Conservation (phyloP, 2,113 vertebrate species). For the Empidonax alnorum region DNA sequence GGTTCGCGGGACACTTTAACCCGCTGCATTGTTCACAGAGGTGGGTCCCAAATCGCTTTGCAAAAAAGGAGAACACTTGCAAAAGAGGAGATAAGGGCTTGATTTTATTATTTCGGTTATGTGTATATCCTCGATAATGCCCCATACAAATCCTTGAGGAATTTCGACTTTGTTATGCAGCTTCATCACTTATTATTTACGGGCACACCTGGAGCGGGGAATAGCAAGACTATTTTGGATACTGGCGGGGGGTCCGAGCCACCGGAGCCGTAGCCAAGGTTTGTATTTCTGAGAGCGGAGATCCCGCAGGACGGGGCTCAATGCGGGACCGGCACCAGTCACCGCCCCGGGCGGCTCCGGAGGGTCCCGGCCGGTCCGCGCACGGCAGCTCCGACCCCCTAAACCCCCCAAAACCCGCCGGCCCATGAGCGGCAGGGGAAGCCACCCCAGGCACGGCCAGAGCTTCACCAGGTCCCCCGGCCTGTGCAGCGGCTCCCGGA, state of each 20-base stretch:
- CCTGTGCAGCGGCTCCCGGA: not conserved
- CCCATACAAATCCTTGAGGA: not conserved
- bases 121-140: not conserved
- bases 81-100: slow-evolving; percentile 33
- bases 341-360: not conserved
- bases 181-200: not conserved
- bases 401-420: not conserved
- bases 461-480: not conserved
- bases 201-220: slow-evolving; percentile 7
- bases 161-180: not conserved
- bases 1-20: slow-evolving; percentile 60
- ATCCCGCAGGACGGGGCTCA: not conserved
- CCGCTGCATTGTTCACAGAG: slow-evolving; percentile 65
- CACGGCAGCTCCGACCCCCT: not conserved
- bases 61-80: not conserved
- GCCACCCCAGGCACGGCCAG: not conserved
- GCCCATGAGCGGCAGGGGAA: not conserved
- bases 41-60: slow-evolving; percentile 12
- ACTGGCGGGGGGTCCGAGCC: not conserved
- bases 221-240: not conserved
- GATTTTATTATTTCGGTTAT: slow-evolving; percentile 29
- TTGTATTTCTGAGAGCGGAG: not conserved
- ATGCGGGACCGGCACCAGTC: not conserved
- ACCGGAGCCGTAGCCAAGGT: not conserved
- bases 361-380: not conserved